Percentiles rank a stretch among this genome's conserved stretches.
phyloP scores from a whole-genome alignment of 2,113 vertebrate genomes.

The Dissostichus mawsoni region DNA sequence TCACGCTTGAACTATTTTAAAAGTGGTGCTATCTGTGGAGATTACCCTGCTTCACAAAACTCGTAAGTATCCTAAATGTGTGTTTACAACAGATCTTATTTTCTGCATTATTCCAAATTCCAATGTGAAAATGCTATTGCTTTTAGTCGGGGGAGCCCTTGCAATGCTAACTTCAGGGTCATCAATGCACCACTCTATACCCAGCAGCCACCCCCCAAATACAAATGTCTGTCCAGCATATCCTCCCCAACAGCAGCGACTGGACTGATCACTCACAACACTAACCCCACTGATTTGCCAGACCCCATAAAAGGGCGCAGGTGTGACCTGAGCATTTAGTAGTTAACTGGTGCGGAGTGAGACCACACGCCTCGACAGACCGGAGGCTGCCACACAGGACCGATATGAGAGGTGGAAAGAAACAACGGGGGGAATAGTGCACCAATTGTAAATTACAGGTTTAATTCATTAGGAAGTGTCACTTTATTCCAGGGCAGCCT shows the following conservation, averaged over 20 bases:
- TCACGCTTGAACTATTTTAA: no score
- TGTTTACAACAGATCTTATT: no score
- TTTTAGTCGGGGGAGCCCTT: no score
- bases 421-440: conserved; percentile 50
- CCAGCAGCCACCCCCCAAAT: neutral
- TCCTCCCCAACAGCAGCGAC: conserved; percentile 28
- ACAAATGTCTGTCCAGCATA: conserved; percentile 30
- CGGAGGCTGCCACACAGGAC: conserved; percentile 68
- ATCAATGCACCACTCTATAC: no score
- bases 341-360: conserved; percentile 76
- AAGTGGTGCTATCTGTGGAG: no score
- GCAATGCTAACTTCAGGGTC: no score
- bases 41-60: no score
- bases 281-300: conserved; percentile 69
- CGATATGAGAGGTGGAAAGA: conserved; percentile 38
- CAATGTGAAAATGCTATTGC: no score
- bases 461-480: conserved; percentile 85
- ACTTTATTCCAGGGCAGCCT: conserved; percentile 81
- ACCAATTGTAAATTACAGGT: conserved; percentile 76
- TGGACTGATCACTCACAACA: conserved; percentile 62
- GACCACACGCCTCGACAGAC: conserved; percentile 80
- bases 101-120: no score
- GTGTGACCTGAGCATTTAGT: conserved; percentile 79
- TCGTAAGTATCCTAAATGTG: no score
- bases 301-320: conserved; percentile 79